Evolutionary conservation across 2,888 invertebrate genomes (phyloP), one percentile per base, ranked within the genome.

Genomic region (Podotricha telesiphe): DNA sequence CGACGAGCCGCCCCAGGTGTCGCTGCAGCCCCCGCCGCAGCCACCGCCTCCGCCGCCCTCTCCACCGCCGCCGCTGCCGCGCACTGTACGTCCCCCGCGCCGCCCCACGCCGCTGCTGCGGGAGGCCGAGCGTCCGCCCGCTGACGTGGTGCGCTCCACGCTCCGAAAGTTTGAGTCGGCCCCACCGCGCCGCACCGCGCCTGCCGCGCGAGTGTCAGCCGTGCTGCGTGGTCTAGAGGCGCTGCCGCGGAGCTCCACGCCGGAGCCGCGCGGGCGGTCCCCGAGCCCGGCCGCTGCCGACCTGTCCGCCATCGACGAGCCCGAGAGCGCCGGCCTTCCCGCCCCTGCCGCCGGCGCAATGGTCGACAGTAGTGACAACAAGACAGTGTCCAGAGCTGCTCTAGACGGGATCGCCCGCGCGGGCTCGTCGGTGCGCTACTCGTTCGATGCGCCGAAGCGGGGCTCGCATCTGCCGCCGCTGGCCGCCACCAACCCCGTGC

Each of bases 61-160:
- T 94, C 80, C 74, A 79, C 87, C 69, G 42, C 82, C 76, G 94
- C 93, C 94, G 77, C 94, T 90, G 75, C 95, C 94, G 78, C 88
- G 69, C 79, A 81, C 62, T 77, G 85, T 19, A 77, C 86, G 69
- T 74, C 89, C 78, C 74, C 89, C 76, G 77, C 87, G 77, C 72
- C 94, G 94, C 78, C 94, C 95, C 76, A 94, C 91, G 56, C 95
- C 96, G 1, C 89, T 96, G 58, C 93, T 96, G 79, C 95, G 95
- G 77, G 96, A 96, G 75, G 95, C 95, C 15, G 97, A 97, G 80
- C 94, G 97, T 61, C 98, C 98, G 1, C 98, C 98, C 19, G 96
- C 96, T 0, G 98, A 98, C 91, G 95, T 98, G 75, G 98, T 98
- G 70, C 97, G 96, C 79, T 96, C 97, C 71, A 96, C 97, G 15